These are phyloP conservation scores for Cacoxenus indagator DNA, from an alignment of 2,888 invertebrate genomes.

Conservation along the genomic window DNA sequence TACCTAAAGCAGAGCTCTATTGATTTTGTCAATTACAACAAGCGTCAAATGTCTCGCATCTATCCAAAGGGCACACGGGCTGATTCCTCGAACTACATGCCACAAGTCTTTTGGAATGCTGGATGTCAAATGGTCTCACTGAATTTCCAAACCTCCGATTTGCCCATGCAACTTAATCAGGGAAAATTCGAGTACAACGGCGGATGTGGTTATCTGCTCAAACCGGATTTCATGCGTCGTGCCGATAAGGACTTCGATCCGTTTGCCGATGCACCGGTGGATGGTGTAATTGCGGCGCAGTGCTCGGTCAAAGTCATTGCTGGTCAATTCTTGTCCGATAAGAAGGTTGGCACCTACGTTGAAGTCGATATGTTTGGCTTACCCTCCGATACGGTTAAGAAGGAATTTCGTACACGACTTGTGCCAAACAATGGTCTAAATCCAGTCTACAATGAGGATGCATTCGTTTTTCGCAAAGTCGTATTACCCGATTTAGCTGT, in stretches of 20 bases:
- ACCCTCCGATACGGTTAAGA: constrained; percentile 98
- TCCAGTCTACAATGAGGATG: constrained; percentile 98
- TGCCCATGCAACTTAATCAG: constrained; percentile 99
- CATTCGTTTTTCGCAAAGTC: constrained; percentile 98
- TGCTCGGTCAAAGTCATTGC: constrained; percentile 98
- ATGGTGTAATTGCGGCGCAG: constrained; percentile 98
- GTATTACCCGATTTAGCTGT: constrained; percentile 98
- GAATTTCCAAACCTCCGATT: constrained; percentile 98
- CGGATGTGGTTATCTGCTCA: constrained; percentile 96
- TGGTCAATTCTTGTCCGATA: constrained; percentile 98
- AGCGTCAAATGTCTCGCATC: constrained; percentile 98
- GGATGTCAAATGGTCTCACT: constrained; percentile 99
- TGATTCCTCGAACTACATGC: constrained; percentile 99
- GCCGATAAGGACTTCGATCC: constrained; percentile 98
- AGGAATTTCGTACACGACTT: constrained; percentile 96
- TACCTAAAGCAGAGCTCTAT: constrained; percentile 96
- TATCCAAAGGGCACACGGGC: constrained; percentile 99
- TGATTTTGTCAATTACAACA: constrained; percentile 99
- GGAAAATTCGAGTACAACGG: constrained; percentile 99
- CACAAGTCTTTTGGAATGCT: constrained; percentile 99
- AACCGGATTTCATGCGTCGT: constrained; percentile 99
- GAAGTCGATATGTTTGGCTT: constrained; percentile 98
- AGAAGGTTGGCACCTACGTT: constrained; percentile 98
- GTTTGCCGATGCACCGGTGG: constrained; percentile 98
- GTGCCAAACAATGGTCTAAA: constrained; percentile 98